A percentile compares a stretch with the other conserved stretches of the same genome.
phyloP scores from a whole-genome alignment of 2,113 vertebrate genomes.

The Panurus biarmicus region DNA sequence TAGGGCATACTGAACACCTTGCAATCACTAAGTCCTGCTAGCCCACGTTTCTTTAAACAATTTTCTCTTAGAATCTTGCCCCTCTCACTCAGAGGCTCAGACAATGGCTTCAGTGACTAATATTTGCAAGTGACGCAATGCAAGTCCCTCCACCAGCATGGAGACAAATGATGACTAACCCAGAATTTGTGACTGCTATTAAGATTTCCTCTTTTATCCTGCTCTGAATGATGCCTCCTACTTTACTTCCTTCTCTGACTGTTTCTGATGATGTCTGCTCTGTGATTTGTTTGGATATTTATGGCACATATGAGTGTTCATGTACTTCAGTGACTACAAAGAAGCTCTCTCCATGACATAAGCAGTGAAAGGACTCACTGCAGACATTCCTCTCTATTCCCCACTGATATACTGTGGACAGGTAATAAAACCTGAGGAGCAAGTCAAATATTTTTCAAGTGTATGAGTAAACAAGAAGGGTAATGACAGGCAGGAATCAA shows the following conservation, averaged over 20 bases:
- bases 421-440: background rate
- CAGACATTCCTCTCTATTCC: background rate
- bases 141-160: background rate
- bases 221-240: constrained; percentile 2
- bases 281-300: constrained; percentile 15
- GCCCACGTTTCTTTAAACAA: background rate
- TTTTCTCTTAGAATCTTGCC: background rate
- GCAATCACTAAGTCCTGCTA: background rate
- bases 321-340: background rate
- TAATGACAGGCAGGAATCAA: constrained; percentile 31
- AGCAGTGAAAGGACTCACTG: background rate
- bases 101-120: background rate
- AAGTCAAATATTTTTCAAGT: background rate
- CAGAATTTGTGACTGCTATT: constrained; percentile 9
- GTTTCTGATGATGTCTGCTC: constrained; percentile 9
- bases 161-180: constrained; percentile 35
- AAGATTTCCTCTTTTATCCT: background rate
- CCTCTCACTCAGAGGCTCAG: background rate
- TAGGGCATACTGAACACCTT: background rate
- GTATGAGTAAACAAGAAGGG: constrained; percentile 26
- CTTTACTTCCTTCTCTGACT: constrained; percentile 7
- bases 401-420: background rate
- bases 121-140: background rate
- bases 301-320: background rate
- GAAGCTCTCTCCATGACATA: background rate